Base-by-base conservation (phyloP, 1,140 invertebrate genomes). In the Pantala flavescens region DNA sequence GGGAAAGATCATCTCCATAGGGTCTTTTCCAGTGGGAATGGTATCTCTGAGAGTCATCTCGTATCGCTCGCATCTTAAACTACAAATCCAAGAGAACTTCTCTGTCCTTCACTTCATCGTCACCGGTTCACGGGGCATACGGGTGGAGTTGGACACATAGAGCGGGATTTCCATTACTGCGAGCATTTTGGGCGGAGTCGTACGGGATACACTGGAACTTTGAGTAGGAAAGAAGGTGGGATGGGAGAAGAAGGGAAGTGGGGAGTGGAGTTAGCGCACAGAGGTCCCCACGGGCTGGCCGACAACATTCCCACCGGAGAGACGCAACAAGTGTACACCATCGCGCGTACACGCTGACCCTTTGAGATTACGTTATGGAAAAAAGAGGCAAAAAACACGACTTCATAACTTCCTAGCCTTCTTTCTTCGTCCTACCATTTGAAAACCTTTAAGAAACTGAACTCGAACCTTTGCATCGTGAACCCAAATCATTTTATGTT, bases 161-260 rank as follows among this genome's bases (percentile, higher is more conserved):
- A 63, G 49, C 49, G 49, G 3, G 16, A 63, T 63, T 63, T 63
- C 49, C 49, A 63, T 63, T 63, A 63, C 49, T 63, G 49, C n/a
- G 49, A 63, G 49, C 49, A 63, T 63, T 63, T 63, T 63, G 49
- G 49, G 49, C n/a, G 49, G 49, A 63, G 49, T 63, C 49, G 12
- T 5, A 14, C 49, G 49, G 49, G 49, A 7, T 63, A 21, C 12
- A 63, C 49, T 3, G 49, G 49, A 21, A 63, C 16, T 21, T 16
- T 63, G 14, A 63, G 49, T 16, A 63, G 49, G 49, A 63, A 21
- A 21, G 49, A 12, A 21, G n/a, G 49, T 3, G 5, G 49, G n/a
- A 63, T 3, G 49, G 49, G 49, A 63, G 49, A 63, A 21, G n/a
- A 63, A 63, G n/a, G 12, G 49, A 63, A 63, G 28, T 63, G n/a